Percentiles rank a stretch among this genome's conserved stretches.
phyloP scores from a whole-genome alignment of 2,888 invertebrate genomes.

The Cyclophora albipunctata region DNA sequence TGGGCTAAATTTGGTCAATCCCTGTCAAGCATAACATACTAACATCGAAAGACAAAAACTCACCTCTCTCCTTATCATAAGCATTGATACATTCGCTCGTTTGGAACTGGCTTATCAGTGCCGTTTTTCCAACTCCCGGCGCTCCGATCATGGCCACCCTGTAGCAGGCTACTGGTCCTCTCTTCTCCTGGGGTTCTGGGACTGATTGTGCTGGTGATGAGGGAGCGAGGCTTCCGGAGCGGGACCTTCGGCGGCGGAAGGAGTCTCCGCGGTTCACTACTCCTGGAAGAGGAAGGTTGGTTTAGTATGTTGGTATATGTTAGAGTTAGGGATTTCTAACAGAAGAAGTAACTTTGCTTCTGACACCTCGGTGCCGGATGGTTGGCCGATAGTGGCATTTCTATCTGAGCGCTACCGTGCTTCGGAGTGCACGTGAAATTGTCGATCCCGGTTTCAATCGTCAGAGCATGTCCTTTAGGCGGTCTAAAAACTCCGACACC shows the following conservation, averaged over 20 bases:
- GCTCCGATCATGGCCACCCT: slow-evolving; percentile 86
- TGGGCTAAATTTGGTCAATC: no score
- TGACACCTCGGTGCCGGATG: no score
- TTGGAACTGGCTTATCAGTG: slow-evolving; percentile 91
- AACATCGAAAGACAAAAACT: slow-evolving; percentile 12
- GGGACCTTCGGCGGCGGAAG: slow-evolving; percentile 87
- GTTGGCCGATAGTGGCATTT: no score
- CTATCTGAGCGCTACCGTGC: no score
- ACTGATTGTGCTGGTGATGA: slow-evolving; percentile 58
- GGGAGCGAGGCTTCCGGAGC: slow-evolving; percentile 88
- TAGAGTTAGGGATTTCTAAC: no score
- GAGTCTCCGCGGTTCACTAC: slow-evolving; percentile 96
- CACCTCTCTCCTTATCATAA: slow-evolving; percentile 89
- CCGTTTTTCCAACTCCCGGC: slow-evolving; percentile 88
- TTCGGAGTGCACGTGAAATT: no score
- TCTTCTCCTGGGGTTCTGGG: slow-evolving; percentile 65
- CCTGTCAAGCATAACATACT: no score
- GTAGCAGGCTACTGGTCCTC: slow-evolving; percentile 69
- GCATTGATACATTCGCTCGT: slow-evolving; percentile 96
- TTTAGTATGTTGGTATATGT: not conserved
- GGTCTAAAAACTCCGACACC: no score
- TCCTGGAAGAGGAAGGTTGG: slow-evolving; percentile 71
- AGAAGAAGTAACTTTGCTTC: no score
- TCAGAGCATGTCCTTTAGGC: no score
- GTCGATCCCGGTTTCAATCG: no score